These are phyloP conservation scores for Melanostoma mellinum DNA, from an alignment of 2,888 invertebrate species.

Conservation along the genomic window DNA sequence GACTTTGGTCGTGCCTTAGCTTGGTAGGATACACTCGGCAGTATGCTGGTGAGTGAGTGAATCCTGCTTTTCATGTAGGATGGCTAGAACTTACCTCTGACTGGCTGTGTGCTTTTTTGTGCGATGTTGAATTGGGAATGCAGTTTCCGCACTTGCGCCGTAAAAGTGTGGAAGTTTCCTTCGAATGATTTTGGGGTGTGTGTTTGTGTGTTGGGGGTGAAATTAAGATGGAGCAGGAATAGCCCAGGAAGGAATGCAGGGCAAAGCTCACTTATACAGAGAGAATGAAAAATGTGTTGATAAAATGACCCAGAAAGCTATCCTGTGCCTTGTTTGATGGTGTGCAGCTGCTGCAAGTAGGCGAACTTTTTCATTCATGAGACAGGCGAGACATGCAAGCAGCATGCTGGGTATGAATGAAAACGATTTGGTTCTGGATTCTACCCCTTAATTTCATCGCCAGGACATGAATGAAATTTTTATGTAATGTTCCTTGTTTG, in stretches of 20 bases:
- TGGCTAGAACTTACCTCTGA: conserved; percentile 62
- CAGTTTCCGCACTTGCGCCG: conserved; percentile 72
- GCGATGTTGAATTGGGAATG: conserved; percentile 31
- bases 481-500: conserved; percentile 1
- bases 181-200: conserved; percentile 5
- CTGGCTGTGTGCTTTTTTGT: conserved; percentile 53
- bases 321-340: conserved; percentile 27
- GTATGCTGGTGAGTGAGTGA: conserved; percentile 54
- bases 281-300: not conserved
- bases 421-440: conserved; percentile 12
- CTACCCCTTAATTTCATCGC: conserved; percentile 32
- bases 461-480: conserved; percentile 58
- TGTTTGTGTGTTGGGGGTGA: not conserved
- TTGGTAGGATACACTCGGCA: conserved; percentile 44
- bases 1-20: conserved; percentile 46
- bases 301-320: conserved; percentile 68
- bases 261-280: conserved; percentile 41
- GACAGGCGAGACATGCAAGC: conserved; percentile 46
- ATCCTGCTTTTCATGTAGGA: conserved; percentile 38
- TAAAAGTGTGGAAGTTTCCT: conserved; percentile 14
- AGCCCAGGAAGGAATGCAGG: conserved; percentile 43
- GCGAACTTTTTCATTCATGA: conserved; percentile 64
- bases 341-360: conserved; percentile 20
- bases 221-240: conserved; percentile 13
- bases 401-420: conserved; percentile 55